phyloP scores from a whole-genome alignment of 2,888 invertebrate species.

The Leucophenga montana region DNA sequence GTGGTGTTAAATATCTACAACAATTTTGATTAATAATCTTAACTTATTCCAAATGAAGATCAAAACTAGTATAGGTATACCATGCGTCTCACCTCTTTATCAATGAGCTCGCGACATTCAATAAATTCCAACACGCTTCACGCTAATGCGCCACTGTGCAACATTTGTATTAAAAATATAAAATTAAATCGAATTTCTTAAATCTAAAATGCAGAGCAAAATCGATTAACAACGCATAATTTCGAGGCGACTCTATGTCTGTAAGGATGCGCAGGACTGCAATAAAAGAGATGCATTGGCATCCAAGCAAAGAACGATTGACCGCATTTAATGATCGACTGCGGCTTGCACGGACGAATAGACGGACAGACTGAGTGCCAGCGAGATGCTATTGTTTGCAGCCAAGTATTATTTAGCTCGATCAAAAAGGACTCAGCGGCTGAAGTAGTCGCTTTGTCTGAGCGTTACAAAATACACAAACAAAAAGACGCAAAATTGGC shows the following conservation, averaged over 20 bases:
- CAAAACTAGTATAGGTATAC: no score
- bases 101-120: no score
- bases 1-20: no score
- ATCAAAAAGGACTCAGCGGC: conserved; percentile 29
- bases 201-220: conserved; percentile 58
- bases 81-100: no score
- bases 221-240: conserved; percentile 65
- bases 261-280: conserved; percentile 22
- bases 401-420: not conserved
- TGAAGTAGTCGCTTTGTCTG: conserved; percentile 45
- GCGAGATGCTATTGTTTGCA: not conserved
- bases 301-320: conserved; percentile 45
- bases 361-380: no score
- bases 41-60: no score
- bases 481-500: conserved; percentile 58
- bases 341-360: not conserved
- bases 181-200: conserved; percentile 59
- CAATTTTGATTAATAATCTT: no score
- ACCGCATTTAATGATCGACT: conserved; percentile 55
- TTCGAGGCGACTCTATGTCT: conserved; percentile 61
- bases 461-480: conserved; percentile 41
- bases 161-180: conserved; percentile 31
- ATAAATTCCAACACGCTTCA: conserved; percentile 45
- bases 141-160: conserved; percentile 45
- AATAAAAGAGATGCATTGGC: conserved; percentile 24